A percentile compares a stretch with the other conserved stretches of the same genome.
phyloP scores from a whole-genome alignment of 2,888 invertebrate species.

The Chaetogeoica ovagalla region DNA sequence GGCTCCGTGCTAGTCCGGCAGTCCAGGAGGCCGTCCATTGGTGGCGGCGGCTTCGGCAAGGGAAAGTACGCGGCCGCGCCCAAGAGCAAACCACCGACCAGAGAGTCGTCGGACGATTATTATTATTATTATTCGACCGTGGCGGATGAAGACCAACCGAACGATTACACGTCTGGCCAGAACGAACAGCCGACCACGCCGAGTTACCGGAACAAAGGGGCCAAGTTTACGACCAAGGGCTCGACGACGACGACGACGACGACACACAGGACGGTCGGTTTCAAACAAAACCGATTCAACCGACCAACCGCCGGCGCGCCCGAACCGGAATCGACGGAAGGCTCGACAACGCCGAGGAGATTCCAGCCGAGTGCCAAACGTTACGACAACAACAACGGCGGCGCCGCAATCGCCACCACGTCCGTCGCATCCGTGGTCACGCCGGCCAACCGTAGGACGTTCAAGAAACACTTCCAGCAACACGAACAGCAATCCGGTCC shows the following conservation, averaged over 20 bases:
- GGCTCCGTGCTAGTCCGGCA: conserved; percentile 60
- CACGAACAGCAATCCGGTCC: conserved; percentile 28
- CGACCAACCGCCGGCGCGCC: conserved; percentile 63
- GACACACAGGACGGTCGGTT: conserved; percentile 57
- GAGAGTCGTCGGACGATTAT: conserved; percentile 57
- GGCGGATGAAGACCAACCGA: conserved; percentile 54
- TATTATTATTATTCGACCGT: conserved; percentile 57
- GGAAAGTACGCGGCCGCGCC: conserved; percentile 55
- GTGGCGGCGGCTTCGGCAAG: conserved; percentile 46
- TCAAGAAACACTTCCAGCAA: conserved; percentile 42
- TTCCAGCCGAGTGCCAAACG: conserved; percentile 57
- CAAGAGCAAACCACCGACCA: conserved; percentile 57
- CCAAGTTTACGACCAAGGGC: conserved; percentile 54
- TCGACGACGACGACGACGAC: conserved; percentile 58
- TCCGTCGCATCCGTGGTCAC: conserved; percentile 15
- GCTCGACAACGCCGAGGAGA: conserved; percentile 58
- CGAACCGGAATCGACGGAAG: conserved; percentile 56
- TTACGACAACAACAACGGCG: conserved; percentile 47
- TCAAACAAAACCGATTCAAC: conserved; percentile 59
- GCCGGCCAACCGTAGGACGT: conserved; percentile 25
- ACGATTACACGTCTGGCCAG: conserved; percentile 43
- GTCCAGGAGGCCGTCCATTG: conserved; percentile 62
- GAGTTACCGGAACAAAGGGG: conserved; percentile 25
- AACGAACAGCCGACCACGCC: conserved; percentile 41
- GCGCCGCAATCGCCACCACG: neutral